A percentile compares a stretch with the other conserved stretches of the same genome.
Evolutionary conservation across 2,113 vertebrate genomes (phyloP).

Genomic region (Megaceryle maxima): DNA sequence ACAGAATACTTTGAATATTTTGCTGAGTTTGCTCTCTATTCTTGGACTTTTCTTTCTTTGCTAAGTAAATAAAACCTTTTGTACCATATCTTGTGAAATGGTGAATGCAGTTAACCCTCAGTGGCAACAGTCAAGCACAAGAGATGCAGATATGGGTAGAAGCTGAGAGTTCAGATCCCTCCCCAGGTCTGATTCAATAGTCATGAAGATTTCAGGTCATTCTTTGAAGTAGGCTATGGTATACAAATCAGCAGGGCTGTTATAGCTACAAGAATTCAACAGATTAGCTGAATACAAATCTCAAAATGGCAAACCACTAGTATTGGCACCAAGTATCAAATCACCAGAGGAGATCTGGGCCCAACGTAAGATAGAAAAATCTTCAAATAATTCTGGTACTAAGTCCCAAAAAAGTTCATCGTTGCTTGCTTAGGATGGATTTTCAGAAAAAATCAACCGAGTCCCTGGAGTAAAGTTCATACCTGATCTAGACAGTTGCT

Average conservation of each 20-base stretch:
- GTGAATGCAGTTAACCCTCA: slow-evolving; percentile 38
- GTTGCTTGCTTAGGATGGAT: neutral
- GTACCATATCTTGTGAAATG: slow-evolving; percentile 47
- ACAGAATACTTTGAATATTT: slow-evolving; percentile 66
- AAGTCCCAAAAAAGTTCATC: neutral
- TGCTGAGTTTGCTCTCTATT: slow-evolving; percentile 66
- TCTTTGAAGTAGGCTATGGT: neutral
- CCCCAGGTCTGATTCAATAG: neutral
- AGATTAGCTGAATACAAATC: neutral
- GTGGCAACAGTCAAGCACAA: neutral
- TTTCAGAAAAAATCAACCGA: neutral
- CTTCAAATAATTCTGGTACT: neutral
- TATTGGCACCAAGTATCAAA: neutral
- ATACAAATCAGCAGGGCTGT: neutral
- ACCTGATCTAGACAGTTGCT: slow-evolving; percentile 97
- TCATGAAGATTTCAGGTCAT: neutral
- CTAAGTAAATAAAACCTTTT: slow-evolving; percentile 57
- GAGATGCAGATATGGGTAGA: neutral
- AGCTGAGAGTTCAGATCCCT: neutral
- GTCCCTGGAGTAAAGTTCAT: neutral
- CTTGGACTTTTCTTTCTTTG: slow-evolving; percentile 43
- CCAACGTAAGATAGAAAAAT: neutral
- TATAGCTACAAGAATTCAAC: neutral
- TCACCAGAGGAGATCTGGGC: neutral
- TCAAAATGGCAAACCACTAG: neutral